Evolutionary conservation across 2,888 invertebrate genomes (phyloP).

Genomic region (Metalampra italica): DNA sequence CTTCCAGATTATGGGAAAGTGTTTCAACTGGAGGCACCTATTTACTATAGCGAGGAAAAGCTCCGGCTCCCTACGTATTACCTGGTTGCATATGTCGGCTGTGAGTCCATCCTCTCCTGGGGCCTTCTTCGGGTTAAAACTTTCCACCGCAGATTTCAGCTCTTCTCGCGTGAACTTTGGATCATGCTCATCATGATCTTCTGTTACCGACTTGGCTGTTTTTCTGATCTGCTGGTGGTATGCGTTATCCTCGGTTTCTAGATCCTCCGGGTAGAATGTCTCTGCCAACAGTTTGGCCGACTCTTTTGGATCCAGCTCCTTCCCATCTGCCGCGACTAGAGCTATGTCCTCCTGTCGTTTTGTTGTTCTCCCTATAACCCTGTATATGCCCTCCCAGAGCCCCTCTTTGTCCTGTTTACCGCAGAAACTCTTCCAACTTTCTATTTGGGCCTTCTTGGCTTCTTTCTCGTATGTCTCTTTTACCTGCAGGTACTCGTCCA

Average conservation of each 20-base stretch:
- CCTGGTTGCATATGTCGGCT: slow-evolving; percentile 17
- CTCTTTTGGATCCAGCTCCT: no score
- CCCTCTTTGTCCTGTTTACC: neutral
- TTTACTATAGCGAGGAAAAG: slow-evolving; percentile 1
- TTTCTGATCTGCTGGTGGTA: no score
- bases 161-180: slow-evolving; percentile 13
- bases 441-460: neutral
- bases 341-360: no score
- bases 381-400: no score
- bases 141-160: neutral
- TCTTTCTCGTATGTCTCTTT: neutral
- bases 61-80: slow-evolving; percentile 7
- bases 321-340: no score
- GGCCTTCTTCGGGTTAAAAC: slow-evolving; percentile 17
- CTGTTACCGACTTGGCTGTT: neutral
- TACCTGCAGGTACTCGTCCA: neutral
- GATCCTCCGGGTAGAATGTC: no score
- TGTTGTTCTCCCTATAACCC: no score
- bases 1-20: slow-evolving; percentile 11
- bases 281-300: no score
- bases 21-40: neutral
- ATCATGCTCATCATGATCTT: neutral
- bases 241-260: no score
- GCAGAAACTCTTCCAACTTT: slow-evolving; percentile 13
- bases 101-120: slow-evolving; percentile 19